Conservation (phyloP, 2,797 vertebrate genomes). For the Phrynocephalus forsythii region DNA sequence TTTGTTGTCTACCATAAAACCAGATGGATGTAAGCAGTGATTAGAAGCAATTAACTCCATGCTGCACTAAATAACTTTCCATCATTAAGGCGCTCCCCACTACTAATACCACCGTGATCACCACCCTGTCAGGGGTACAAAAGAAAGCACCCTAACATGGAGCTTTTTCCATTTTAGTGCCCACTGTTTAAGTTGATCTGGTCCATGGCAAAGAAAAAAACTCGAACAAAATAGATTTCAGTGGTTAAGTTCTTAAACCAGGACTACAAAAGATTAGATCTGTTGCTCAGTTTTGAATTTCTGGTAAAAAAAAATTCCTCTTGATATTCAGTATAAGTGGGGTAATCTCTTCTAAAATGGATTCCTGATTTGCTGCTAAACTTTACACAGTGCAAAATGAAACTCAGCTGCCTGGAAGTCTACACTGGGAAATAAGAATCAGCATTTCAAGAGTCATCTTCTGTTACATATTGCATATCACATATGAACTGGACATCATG, state of each 20-base stretch:
- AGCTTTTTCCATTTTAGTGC: slow-evolving; percentile 62
- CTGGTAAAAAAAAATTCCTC: too few species aligned
- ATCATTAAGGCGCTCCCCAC: slow-evolving; percentile 90
- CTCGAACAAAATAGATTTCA: background rate
- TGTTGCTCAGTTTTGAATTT: background rate
- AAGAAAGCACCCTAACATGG: slow-evolving; percentile 77
- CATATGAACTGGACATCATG: too few species aligned
- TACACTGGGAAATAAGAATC: too few species aligned
- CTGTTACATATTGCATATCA: too few species aligned
- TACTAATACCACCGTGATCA: slow-evolving; percentile 83
- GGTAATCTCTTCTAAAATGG: too few species aligned
- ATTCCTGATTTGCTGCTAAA: too few species aligned
- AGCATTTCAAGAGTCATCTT: too few species aligned
- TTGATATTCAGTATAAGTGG: too few species aligned
- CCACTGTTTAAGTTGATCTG: background rate
- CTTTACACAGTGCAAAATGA: too few species aligned
- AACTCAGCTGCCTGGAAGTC: too few species aligned
- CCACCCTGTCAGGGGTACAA: slow-evolving; percentile 84
- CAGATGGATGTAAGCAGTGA: slow-evolving; percentile 93
- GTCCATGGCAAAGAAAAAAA: background rate
- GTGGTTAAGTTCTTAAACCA: background rate
- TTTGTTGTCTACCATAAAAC: slow-evolving; percentile 92
- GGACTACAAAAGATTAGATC: background rate
- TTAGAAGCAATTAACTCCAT: slow-evolving; percentile 94
- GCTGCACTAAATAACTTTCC: slow-evolving; percentile 93